Base-by-base conservation (phyloP, 2,888 invertebrate genomes). In the Xylocampa areola region DNA sequence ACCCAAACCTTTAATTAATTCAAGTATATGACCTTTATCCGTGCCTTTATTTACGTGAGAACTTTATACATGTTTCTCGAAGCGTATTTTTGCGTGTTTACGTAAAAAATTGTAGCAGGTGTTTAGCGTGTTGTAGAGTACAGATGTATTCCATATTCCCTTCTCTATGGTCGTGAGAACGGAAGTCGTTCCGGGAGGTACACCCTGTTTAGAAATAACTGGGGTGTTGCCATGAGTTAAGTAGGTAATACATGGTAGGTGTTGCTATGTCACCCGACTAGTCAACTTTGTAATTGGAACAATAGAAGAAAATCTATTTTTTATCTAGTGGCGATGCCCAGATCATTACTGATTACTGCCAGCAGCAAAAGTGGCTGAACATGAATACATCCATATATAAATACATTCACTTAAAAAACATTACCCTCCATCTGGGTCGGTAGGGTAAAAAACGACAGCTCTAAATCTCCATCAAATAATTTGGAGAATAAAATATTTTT, bases 121-220 rank as follows among this genome's bases (percentile, higher is more conserved):
- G 40, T 33, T 19, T 33, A n/a, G 37, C 19, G 23, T 17, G 21
- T 21, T 14, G 8, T n/a, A n/a, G n/a, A 29, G 29, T 29, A 25
- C 67, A 61, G 35, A 66, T 54, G 49, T 44, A 21, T 17, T 37
- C 4, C 5, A 4, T 19, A 4, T 23, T 16, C 52, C 59, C 33
- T 45, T 23, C 17, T 23, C n/a, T 11, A 8, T 21, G 1, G 33
- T 35, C 73, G 80, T 80, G 80, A 60, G 80, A 80, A 80, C 77
- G 80, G 80, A 80, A 74, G 64, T 54, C 60, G 73, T 71, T 73
- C 69, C 72, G 71, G 66, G 55, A 59, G 62, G 55, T 60, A 37
- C 65, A 64, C 39, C 55, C 13, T 5, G 33, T 25, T 33, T 16
- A 13, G 30, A 52, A 51, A 16, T 51, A 49, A 53, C 35, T 54